Evolutionary conservation across 92 coral and sea anemone species (phyloP), one percentile per base, ranked within the genome.

Genomic region (Porites evermanni): DNA sequence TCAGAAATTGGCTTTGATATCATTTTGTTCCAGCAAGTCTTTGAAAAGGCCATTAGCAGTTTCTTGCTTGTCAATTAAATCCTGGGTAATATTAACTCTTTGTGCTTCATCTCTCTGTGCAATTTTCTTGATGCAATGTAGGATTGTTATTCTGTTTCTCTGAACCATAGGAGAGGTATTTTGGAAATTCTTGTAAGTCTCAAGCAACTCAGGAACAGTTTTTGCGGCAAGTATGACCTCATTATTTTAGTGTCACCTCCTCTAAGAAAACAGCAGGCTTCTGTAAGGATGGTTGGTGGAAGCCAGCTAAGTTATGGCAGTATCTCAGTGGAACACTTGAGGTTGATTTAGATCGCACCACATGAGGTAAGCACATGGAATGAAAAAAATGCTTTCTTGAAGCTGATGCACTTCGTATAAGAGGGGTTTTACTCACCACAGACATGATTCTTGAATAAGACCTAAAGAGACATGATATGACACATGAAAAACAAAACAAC

Each of bases 91-190:
- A 29, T 26, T 12, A 12, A 8, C 68, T n/a, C 10, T 26, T 12
- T 38, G 58, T 16, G 7, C n/a, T 17, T 24, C 14, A 38, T 59
- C 54, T 60, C 26, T 29, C 56, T 24, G 52, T 18, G 7, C n/a
- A 60, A 60, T 59, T 21, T 60, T 59, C 8, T 54, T 18, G 17
- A 77, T 13, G 17, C 23, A 12, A 47, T 59, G 23, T 4, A 77
- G 70, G 54, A 77, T 19, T 12, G 52, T n/a, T 11, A 77, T 56
- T 60, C 81, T 24, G 54, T 77, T 59, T 29, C 81, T 59, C 52
- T 77, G 81, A 44, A 21, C 81, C 81, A 77, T 77, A 10, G 81
- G 81, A 29, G 21, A 12, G 3, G 69, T 59, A 58, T 60, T 54
- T 59, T 60, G 67, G 54, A 77, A 77, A 60, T 77, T 77, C 52